Evolutionary conservation across 2,797 vertebrate genomes (phyloP), one percentile per base, ranked within the genome.

Genomic region (Gallinago nigripennis): DNA sequence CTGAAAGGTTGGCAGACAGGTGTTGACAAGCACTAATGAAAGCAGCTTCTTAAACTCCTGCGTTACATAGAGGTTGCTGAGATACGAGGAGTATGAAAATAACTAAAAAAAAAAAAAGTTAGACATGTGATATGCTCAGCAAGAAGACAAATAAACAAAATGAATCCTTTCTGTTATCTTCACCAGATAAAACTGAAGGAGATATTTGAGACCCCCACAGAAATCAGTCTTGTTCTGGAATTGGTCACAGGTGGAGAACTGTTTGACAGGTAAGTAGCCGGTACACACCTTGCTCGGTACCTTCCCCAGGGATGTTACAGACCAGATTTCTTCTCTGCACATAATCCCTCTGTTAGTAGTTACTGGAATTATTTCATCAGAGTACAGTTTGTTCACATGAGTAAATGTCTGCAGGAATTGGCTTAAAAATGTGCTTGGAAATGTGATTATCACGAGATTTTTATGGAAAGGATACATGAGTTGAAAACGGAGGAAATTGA

Each of bases 131-230:
- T 57, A 18, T 12, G 16, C 15, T 72, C 16, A 21, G 4, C 41
- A 68, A 75, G 30, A 82, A 77, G 27, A 54, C 28, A 88, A 86
- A 90, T 21, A 89, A 41, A 41, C 16, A 75, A 75, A 82, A 88
- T 9, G 13, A 81, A 72, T 72, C 63, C 4, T 94, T 83, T 93
- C 60, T 81, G 17, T 50, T 88, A 21, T 97, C 37, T 96, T 96
- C 94, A 71, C 33, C 94, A 99, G 98, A 99, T 99, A 97, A 99
- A 98, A 97, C 97, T 99, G 96, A 99, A 99, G 97, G 98, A 99
- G 95, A 99, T 99, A 97, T 99, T 98, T 97, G 98, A 99, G 98
- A 99, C 98, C 2, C 98, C 98, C 48, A 96, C 97, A 92, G 98
- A 99, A 98, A 99, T 99, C 96, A 99, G 98, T 88, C 98, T 99